Base-by-base conservation (phyloP, 2,888 invertebrate species). In the Dorcus parallelipipedus region DNA sequence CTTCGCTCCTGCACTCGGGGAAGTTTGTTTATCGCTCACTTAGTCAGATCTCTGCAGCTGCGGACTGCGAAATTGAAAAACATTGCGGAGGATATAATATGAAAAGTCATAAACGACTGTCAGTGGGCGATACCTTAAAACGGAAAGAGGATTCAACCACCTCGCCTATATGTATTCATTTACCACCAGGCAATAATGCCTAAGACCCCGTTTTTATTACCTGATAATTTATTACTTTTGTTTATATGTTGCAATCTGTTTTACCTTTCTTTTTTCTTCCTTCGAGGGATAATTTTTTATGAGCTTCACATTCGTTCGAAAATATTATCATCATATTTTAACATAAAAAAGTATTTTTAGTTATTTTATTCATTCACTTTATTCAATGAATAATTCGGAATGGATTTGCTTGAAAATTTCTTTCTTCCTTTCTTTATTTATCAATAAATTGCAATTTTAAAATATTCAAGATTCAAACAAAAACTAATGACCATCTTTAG, bases 61-160 rank as follows among this genome's bases (percentile, higher is more conserved):
- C 67, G 69, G 65, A 68, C 68, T 62, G 67, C 68, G 67, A 75
- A 76, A 76, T 76, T 75, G 75, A 75, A 74, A 76, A 74, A 74
- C 73, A 76, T 75, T 73, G 73, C 73, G 67, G 43, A 47, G 41
- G 66, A 68, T 69, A 71, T 14, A 14, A 14, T 71, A 71, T 69
- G 69, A 72, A 71, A 71, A 71, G 71, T 72, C 71, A 70, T 73
- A 73, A 73, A 72, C 68, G 69, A 65, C 67, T 68, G 69, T 66
- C 70, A 67, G 69, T 71, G 66, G 67, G 68, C 66, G 70, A 68
- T 67, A 70, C 67, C 67, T 61, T 63, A 58, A 55, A 53, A 54
- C 63, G 63, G 65, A 66, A 58, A 61, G 59, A 60, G 62, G 64
- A 61, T 66, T 62, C 62, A 62, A 64, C 67, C 62, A 64, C 50